These are phyloP conservation scores for Chaetorhynchus papuensis DNA, from an alignment of 2,113 vertebrate species.

Conservation along the genomic window DNA sequence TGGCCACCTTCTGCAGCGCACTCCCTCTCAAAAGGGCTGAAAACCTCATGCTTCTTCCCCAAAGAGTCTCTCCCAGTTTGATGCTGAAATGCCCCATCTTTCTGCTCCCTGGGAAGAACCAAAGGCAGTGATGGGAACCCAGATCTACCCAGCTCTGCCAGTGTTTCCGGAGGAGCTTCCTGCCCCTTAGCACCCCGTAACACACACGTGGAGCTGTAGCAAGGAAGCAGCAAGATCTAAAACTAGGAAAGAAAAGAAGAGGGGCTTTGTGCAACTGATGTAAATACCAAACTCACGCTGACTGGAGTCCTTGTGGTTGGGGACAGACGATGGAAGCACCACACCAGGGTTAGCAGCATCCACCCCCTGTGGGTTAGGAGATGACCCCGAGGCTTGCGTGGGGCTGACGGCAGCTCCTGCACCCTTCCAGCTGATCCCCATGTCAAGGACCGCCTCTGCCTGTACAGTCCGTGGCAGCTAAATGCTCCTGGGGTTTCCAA, in stretches of 20 bases:
- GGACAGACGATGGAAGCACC: background rate
- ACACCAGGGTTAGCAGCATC: background rate
- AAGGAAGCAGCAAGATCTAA: background rate
- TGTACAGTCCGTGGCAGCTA: background rate
- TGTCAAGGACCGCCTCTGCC: background rate
- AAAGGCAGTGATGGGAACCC: background rate
- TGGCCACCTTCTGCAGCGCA: background rate
- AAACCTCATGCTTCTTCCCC: background rate
- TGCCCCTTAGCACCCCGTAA: background rate
- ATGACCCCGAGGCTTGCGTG: rapidly evolving
- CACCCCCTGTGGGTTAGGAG: rapidly evolving
- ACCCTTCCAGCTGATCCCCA: rapidly evolving
- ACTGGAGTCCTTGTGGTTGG: background rate
- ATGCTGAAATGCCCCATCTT: rapidly evolving
- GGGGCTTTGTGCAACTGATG: background rate
- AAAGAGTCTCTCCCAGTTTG: background rate
- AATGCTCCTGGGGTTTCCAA: background rate
- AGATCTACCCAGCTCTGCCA: background rate
- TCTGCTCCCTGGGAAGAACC: background rate
- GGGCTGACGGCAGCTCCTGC: rapidly evolving
- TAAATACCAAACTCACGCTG: background rate
- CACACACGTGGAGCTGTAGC: rapidly evolving
- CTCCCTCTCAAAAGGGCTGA: background rate
- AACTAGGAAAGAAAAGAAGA: background rate
- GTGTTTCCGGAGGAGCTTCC: background rate